Evolutionary conservation across 2,888 invertebrate species (phyloP).

Genomic region (Lymantria dispar): DNA sequence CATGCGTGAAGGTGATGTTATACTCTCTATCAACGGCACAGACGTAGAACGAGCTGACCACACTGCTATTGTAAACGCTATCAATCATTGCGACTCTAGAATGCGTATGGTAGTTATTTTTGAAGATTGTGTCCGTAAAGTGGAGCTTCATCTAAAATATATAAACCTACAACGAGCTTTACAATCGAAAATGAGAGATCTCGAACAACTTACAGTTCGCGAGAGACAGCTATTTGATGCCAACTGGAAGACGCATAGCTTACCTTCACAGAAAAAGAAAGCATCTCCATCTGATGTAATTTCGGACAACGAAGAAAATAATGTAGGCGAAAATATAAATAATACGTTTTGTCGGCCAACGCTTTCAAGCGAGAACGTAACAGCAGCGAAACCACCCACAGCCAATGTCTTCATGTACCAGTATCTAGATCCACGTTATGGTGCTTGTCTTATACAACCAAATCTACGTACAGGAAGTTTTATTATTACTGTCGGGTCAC

Average conservation of each 20-base stretch:
- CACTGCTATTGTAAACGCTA: slow-evolving; percentile 94
- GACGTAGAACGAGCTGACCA: slow-evolving; percentile 98
- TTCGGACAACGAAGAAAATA: slow-evolving; percentile 69
- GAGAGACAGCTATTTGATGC: slow-evolving; percentile 92
- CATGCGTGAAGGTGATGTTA: slow-evolving; percentile 98
- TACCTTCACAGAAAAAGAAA: slow-evolving; percentile 92
- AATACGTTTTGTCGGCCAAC: slow-evolving; percentile 88
- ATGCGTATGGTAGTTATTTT: slow-evolving; percentile 98
- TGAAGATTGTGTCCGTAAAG: slow-evolving; percentile 97
- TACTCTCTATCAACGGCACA: slow-evolving; percentile 96
- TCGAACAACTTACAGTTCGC: slow-evolving; percentile 90
- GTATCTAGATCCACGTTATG: slow-evolving; percentile 88
- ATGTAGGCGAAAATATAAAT: slow-evolving; percentile 73
- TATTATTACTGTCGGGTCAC: slow-evolving; percentile 87
- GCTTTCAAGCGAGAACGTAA: slow-evolving; percentile 91
- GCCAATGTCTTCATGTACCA: slow-evolving; percentile 83
- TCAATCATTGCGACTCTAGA: slow-evolving; percentile 92
- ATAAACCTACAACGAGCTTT: slow-evolving; percentile 93
- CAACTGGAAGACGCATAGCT: slow-evolving; percentile 94
- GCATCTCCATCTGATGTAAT: slow-evolving; percentile 77
- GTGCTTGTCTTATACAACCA: slow-evolving; percentile 86
- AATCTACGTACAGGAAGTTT: slow-evolving; percentile 86
- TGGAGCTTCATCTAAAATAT: slow-evolving; percentile 96
- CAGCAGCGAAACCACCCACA: slow-evolving; percentile 70
- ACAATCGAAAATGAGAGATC: slow-evolving; percentile 91